A percentile compares a stretch with the other conserved stretches of the same genome.
Evolutionary conservation across 2,113 vertebrate genomes (phyloP).

Genomic region (Thunnus thynnus): DNA sequence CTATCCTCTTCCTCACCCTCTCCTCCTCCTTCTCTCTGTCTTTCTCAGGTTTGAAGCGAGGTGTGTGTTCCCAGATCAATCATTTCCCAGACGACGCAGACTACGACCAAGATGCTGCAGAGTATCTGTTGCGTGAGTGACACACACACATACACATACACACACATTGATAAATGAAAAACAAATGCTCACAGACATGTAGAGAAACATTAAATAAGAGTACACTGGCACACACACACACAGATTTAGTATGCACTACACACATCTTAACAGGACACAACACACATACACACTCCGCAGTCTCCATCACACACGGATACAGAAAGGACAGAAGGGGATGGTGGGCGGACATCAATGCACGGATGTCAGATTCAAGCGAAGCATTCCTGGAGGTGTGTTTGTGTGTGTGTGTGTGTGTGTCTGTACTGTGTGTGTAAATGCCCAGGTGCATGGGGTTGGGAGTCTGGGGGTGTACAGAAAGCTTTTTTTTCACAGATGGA

Average conservation of each 20-base stretch:
- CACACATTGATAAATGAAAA: not conserved
- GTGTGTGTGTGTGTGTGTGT: constrained; percentile 30
- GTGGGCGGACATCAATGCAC: constrained; percentile 77
- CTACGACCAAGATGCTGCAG: constrained; percentile 94
- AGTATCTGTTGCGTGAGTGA: constrained; percentile 92
- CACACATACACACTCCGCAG: constrained; percentile 13
- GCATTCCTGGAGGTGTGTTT: constrained; percentile 57
- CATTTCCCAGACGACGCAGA: constrained; percentile 95
- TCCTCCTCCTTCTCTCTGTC: not conserved
- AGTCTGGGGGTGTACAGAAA: constrained; percentile 72
- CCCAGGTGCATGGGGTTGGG: constrained; percentile 68
- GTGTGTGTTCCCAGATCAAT: constrained; percentile 94
- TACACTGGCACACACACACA: constrained; percentile 5
- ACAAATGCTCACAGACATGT: constrained; percentile 10
- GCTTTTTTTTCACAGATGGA: constrained; percentile 52
- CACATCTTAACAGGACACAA: constrained; percentile 5
- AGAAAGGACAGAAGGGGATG: constrained; percentile 72
- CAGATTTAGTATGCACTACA: not conserved
- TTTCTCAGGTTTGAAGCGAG: constrained; percentile 88
- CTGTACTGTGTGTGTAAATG: constrained; percentile 45
- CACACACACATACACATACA: constrained; percentile 12
- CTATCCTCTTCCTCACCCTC: not conserved
- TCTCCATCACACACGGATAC: constrained; percentile 36
- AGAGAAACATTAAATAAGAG: constrained; percentile 35
- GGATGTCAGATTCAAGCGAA: constrained; percentile 71